Conservation (phyloP, 2,113 vertebrate species). For the Rostratula benghalensis region DNA sequence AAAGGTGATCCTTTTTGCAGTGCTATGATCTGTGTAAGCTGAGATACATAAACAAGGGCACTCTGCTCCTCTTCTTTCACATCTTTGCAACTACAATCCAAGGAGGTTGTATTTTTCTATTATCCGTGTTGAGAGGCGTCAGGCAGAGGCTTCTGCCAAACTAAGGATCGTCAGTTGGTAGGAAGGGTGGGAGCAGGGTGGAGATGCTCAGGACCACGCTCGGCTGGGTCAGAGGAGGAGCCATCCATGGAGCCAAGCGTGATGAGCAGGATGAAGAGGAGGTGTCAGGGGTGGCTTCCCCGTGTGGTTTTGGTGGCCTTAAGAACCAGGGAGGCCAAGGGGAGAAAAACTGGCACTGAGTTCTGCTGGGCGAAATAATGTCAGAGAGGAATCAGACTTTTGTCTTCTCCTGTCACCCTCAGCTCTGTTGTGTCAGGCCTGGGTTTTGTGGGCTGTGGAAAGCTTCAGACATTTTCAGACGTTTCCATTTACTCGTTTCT, state of each 20-base stretch:
- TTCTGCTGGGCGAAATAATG: neutral
- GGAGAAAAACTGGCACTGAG: neutral
- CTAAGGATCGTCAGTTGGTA: rapidly evolving
- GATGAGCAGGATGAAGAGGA: neutral
- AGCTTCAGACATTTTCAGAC: neutral
- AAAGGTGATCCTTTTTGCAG: neutral
- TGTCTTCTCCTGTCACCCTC: neutral
- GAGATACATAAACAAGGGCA: neutral
- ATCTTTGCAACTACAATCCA: neutral
- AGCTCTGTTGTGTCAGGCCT: neutral
- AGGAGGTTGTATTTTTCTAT: neutral
- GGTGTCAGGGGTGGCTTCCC: neutral
- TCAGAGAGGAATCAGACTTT: neutral
- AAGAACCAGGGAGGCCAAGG: neutral
- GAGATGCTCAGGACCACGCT: neutral
- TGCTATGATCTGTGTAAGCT: too few species aligned
- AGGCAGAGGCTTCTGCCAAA: neutral
- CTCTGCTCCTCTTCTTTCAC: neutral
- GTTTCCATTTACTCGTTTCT: neutral
- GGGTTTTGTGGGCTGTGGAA: neutral
- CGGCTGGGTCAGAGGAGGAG: rapidly evolving
- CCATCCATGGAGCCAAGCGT: too few species aligned
- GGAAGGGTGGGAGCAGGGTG: neutral
- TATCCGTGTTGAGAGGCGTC: rapidly evolving
- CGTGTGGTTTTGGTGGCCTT: neutral